A percentile compares a stretch with the other conserved stretches of the same genome.
These are phyloP conservation scores for Corythaeola cristata DNA, from an alignment of 2,113 vertebrate genomes.

Conservation along the genomic window DNA sequence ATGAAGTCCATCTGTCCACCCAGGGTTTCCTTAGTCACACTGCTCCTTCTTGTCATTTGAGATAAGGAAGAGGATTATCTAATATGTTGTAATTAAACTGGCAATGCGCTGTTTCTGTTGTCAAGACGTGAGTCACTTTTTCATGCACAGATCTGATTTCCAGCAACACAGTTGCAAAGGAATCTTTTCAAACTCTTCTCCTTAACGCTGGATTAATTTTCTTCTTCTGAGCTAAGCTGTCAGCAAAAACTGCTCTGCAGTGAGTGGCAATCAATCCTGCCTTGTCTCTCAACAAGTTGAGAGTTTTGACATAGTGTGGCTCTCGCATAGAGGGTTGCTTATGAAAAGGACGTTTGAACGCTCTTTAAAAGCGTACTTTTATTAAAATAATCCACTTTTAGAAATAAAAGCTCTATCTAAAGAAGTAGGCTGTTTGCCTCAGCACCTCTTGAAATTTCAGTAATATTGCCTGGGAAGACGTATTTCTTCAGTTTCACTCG, in stretches of 20 bases:
- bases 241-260: conserved; percentile 37
- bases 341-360: neutral
- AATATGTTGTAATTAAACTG: neutral
- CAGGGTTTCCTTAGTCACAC: neutral
- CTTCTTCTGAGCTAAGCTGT: conserved; percentile 7
- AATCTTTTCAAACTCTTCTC: conserved; percentile 19
- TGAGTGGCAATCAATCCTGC: conserved; percentile 43
- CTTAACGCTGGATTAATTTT: neutral
- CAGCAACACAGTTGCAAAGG: conserved; percentile 2
- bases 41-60: neutral
- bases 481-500: conserved; percentile 2
- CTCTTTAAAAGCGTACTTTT: neutral
- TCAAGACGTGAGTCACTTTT: conserved; percentile 22
- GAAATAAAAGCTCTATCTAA: neutral
- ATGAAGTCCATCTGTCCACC: neutral
- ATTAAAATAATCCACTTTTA: conserved; percentile 19
- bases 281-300: conserved; percentile 52
- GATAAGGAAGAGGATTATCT: neutral
- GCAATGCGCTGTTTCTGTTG: neutral
- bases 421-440: conserved; percentile 9
- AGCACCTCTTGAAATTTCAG: conserved; percentile 40
- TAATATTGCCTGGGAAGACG: neutral
- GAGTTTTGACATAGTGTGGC: conserved; percentile 1
- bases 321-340: conserved; percentile 17
- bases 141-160: neutral